Evolutionary conservation across 2,113 vertebrate species (phyloP), one percentile per base, ranked within the genome.

Genomic region (Burhinus oedicnemus): DNA sequence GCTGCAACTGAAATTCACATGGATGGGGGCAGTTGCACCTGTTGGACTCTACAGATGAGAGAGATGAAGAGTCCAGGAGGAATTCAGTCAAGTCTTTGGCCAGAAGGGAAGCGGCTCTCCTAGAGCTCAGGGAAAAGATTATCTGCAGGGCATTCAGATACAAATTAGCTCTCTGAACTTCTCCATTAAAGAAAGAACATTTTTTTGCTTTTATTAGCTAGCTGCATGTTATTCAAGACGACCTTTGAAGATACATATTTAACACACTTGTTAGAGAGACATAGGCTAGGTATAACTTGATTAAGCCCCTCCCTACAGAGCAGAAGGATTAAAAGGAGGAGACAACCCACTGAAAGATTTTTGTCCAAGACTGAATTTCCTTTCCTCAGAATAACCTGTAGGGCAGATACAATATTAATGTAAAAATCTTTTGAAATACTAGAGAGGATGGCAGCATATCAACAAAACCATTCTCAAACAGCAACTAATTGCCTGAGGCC

Each of bases 381-480:
- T 93, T 92, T 95, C 7, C 1, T 81, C 80, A 84, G 42, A 92
- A 78, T 78, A 93, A 94, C 77, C 93, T 83, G 66, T 21, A 89
- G 91, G 94, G 94, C 74, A 96, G 80, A 95, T 93, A 87, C 4
- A 95, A 64, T 76, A 96, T 96, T 95, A 95, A 96, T 85, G 45
- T 49, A 83, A 90, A 96, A 95, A 52, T 81, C 66, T 92, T 97
- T 90, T 97, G 77, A 97, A 96, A 95, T 81, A 57, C 40, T 89
- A 65, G 69, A 86, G 62, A 94, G 65, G 61, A 95, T 87, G 83
- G 79, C 80, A 96, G 70, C 8, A 3, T 42, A 95, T 90, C 96
- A 97, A 95, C 89, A 93, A 76, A 92, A 89, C 12, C 58, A 89
- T 95, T 92, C 74, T 83, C 71, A 83, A 95, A 91, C 8, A 90